phyloP scores from a whole-genome alignment of 2,888 invertebrate genomes.

The Hydropsyche betteni region DNA sequence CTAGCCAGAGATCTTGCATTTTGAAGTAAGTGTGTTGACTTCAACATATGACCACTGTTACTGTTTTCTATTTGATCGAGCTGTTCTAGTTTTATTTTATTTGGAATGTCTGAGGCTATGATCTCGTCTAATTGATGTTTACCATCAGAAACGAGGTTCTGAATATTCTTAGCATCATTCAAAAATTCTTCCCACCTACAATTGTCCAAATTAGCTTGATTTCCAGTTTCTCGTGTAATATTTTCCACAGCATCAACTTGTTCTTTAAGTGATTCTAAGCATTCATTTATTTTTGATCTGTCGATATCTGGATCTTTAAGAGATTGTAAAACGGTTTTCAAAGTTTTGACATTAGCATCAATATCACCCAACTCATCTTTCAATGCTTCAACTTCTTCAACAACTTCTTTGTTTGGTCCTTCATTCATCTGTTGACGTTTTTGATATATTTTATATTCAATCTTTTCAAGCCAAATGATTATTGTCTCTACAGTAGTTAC shows the following conservation, averaged over 20 bases:
- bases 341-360: conserved; percentile 71
- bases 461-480: conserved; percentile 85
- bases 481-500: conserved; percentile 82
- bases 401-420: conserved; percentile 68
- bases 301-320: conserved; percentile 57
- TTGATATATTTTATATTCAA: conserved; percentile 79
- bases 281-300: conserved; percentile 64
- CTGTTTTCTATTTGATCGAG: conserved; percentile 75
- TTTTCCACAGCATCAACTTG: conserved; percentile 77
- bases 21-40: conserved; percentile 70
- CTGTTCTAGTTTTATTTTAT: conserved; percentile 72
- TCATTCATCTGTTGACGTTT: conserved; percentile 67
- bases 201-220: conserved; percentile 57
- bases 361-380: conserved; percentile 73
- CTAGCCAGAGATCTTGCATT: conserved; percentile 71
- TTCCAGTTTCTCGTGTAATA: conserved; percentile 70
- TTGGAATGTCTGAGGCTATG: conserved; percentile 71
- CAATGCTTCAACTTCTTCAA: conserved; percentile 70
- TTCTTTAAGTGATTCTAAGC: conserved; percentile 68
- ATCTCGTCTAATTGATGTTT: conserved; percentile 67
- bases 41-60: conserved; percentile 71
- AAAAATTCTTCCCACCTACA: conserved; percentile 77
- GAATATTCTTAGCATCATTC: conserved; percentile 69
- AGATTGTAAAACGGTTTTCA: conserved; percentile 68
- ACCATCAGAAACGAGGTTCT: conserved; percentile 62